Evolutionary conservation across 2,113 vertebrate species (phyloP).

Genomic region (Cryptotis parvus): DNA sequence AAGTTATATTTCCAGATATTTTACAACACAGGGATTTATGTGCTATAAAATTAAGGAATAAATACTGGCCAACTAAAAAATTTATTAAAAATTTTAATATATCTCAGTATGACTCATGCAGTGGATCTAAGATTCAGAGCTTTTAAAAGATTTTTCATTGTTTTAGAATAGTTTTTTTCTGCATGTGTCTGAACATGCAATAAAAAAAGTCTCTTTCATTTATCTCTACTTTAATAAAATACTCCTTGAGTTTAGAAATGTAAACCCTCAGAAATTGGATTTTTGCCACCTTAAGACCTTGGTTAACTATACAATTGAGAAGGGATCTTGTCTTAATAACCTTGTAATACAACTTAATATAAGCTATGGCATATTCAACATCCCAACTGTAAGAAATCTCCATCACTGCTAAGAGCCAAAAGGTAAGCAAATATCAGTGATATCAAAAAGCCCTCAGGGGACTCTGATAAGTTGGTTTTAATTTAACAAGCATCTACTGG

Average conservation of each 20-base stretch:
- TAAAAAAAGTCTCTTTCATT: conserved; percentile 50
- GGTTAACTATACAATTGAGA: conserved; percentile 30
- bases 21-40: background rate
- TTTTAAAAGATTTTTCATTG: conserved; percentile 41
- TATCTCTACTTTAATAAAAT: conserved; percentile 51
- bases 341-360: background rate
- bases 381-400: conserved; percentile 16
- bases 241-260: conserved; percentile 47
- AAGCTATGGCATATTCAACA: background rate
- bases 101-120: background rate
- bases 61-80: background rate
- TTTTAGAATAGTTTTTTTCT: background rate
- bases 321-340: conserved; percentile 30
- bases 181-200: conserved; percentile 49
- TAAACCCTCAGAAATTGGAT: conserved; percentile 47
- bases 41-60: conserved; percentile 7
- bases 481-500: background rate
- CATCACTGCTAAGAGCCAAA: background rate
- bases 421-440: background rate
- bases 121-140: conserved; percentile 38
- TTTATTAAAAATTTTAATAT: background rate
- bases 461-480: background rate
- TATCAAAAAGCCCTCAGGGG: background rate
- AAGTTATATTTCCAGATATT: conserved; percentile 43
- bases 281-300: conserved; percentile 21